A percentile compares a stretch with the other conserved stretches of the same genome.
phyloP scores from a whole-genome alignment of 2,888 invertebrate species.

The Tachina fera region DNA sequence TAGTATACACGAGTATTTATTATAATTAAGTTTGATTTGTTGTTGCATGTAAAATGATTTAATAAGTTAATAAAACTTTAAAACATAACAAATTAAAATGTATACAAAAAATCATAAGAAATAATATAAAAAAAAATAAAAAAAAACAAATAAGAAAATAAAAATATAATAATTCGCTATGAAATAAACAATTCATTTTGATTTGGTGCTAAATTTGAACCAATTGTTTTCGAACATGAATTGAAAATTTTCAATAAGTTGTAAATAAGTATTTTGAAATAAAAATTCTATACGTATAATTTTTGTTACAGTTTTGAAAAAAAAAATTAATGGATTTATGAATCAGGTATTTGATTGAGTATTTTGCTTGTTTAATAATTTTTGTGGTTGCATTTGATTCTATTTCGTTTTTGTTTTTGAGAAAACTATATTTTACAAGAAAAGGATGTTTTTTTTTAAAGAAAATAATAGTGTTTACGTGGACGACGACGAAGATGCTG shows the following conservation, averaged over 20 bases:
- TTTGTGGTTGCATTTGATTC: constrained; percentile 17
- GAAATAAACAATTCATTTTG: constrained; percentile 71
- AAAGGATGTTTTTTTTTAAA: constrained; percentile 43
- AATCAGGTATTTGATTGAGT: constrained; percentile 36
- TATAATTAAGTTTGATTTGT: constrained; percentile 48
- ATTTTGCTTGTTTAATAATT: constrained; percentile 24
- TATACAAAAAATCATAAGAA: constrained; percentile 74
- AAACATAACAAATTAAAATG: constrained; percentile 77
- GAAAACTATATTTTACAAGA: constrained; percentile 48
- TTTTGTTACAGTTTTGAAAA: constrained; percentile 3
- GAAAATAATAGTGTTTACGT: constrained; percentile 30
- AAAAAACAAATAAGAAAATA: constrained; percentile 71
- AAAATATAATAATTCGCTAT: constrained; percentile 77
- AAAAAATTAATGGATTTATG: constrained; percentile 13
- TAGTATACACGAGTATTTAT: constrained; percentile 17
- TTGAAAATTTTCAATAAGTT: constrained; percentile 15
- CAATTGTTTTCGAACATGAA: constrained; percentile 38
- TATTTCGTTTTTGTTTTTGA: constrained; percentile 19
- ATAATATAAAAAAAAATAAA: constrained; percentile 70
- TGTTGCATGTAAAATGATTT: constrained; percentile 72
- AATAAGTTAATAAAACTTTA: constrained; percentile 80
- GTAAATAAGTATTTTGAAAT: constrained; percentile 8
- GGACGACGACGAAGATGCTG: constrained; percentile 73
- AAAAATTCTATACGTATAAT: background rate
- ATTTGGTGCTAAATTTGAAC: constrained; percentile 60